Percentiles rank a stretch among this genome's conserved stretches.
Conservation (phyloP, 2,888 invertebrate genomes). For the Carterocephalus palaemon region DNA sequence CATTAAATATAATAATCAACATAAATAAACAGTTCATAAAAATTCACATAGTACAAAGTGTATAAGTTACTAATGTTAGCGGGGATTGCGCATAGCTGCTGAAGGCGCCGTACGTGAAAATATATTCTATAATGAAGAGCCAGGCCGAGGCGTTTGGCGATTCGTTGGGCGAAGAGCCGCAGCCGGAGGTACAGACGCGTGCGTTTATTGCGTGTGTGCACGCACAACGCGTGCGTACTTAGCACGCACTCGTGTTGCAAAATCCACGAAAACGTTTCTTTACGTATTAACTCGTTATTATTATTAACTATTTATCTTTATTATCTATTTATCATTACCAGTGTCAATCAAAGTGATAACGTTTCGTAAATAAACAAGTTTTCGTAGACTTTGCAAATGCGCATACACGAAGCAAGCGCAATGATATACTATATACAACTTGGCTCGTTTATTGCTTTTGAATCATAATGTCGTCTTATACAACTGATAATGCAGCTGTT, state of each 20-base stretch:
- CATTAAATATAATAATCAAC: too few relatives aligned
- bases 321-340: neutral
- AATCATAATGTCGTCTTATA: neutral
- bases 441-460: conserved; percentile 10
- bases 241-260: too few relatives aligned
- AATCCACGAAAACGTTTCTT: too few relatives aligned
- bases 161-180: conserved; percentile 75
- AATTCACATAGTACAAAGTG: too few relatives aligned
- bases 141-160: conserved; percentile 83
- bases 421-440: conserved; percentile 12
- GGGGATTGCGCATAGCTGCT: conserved; percentile 84
- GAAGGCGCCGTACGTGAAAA: conserved; percentile 97
- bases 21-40: conserved; percentile 2
- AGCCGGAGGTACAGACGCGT: conserved; percentile 66
- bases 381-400: conserved; percentile 5
- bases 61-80: conserved; percentile 13
- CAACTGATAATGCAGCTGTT: neutral
- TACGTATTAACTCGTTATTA: too few relatives aligned
- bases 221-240: too few relatives aligned
- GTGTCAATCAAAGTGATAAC: too few relatives aligned
- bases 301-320: too few relatives aligned
- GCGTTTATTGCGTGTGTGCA: too few relatives aligned
- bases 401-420: neutral
- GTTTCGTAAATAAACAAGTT: neutral
- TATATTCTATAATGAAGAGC: conserved; percentile 97